Evolutionary conservation across 1,140 invertebrate genomes (phyloP).

Genomic region (Anastrepha ludens): DNA sequence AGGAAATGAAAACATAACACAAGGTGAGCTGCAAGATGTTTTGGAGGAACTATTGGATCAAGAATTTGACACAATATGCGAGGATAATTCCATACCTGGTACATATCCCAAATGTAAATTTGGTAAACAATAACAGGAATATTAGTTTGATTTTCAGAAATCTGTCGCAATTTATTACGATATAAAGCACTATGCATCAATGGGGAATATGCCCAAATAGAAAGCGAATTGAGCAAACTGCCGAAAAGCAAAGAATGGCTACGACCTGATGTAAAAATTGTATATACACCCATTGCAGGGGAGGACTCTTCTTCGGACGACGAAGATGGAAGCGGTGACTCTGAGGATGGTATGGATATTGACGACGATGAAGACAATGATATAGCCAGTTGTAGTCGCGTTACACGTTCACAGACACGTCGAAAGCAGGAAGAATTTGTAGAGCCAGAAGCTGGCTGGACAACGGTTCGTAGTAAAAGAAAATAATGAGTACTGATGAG

Average conservation of each 20-base stretch:
- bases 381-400: slow-evolving; percentile 56
- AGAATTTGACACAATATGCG: slow-evolving; percentile 80
- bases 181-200: slow-evolving; percentile 74
- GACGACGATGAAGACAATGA: slow-evolving; percentile 60
- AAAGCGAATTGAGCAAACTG: slow-evolving; percentile 71
- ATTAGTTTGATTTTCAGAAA: slow-evolving; percentile 67
- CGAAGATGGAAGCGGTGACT: slow-evolving; percentile 70
- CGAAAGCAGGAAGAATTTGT: slow-evolving; percentile 72
- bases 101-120: slow-evolving; percentile 31
- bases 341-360: slow-evolving; percentile 60
- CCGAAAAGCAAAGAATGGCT: slow-evolving; percentile 73
- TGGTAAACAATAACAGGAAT: slow-evolving; percentile 32
- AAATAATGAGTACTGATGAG: slow-evolving; percentile 66
- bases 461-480: slow-evolving; percentile 76
- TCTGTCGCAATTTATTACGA: slow-evolving; percentile 74
- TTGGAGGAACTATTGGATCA: slow-evolving; percentile 80
- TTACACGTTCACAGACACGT: slow-evolving; percentile 68
- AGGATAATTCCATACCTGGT: slow-evolving; percentile 79
- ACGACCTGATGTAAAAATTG: slow-evolving; percentile 70
- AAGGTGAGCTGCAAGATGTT: slow-evolving; percentile 77
- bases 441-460: slow-evolving; percentile 78
- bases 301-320: slow-evolving; percentile 75
- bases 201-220: slow-evolving; percentile 72
- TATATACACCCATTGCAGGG: slow-evolving; percentile 63
- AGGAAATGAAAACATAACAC: slow-evolving; percentile 76